Evolutionary conservation across 2,888 invertebrate species (phyloP).

Genomic region (Parochlus steinenii): DNA sequence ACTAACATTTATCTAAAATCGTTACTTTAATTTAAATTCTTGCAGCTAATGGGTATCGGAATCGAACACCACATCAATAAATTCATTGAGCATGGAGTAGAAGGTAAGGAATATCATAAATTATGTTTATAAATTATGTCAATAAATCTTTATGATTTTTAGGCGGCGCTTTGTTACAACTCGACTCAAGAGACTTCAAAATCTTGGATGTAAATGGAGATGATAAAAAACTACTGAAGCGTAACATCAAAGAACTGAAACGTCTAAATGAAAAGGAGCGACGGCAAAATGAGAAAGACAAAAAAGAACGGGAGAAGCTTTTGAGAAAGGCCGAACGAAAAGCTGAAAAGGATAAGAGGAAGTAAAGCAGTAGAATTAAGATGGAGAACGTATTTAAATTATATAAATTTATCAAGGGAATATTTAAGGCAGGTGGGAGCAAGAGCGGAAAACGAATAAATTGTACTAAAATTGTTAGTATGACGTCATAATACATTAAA

Average conservation of each 20-base stretch:
- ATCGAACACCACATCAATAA: constrained; percentile 76
- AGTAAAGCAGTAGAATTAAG: constrained; percentile 31
- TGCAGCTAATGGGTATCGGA: constrained; percentile 58
- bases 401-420: no score
- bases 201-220: constrained; percentile 60
- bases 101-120: no score
- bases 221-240: constrained; percentile 68
- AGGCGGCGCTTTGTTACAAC: constrained; percentile 49
- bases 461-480: no score
- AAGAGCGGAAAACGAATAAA: no score
- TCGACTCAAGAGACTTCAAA: constrained; percentile 87
- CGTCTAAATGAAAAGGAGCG: constrained; percentile 53
- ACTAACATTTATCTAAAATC: no score
- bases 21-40: no score
- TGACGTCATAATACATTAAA: no score
- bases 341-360: constrained; percentile 49
- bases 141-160: background rate
- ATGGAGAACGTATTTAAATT: no score
- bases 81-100: constrained; percentile 76
- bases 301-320: constrained; percentile 67
- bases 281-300: constrained; percentile 67
- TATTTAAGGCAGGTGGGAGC: no score
- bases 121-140: background rate
- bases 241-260: constrained; percentile 70
- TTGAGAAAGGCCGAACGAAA: constrained; percentile 75